Conservation (phyloP, 1,140 invertebrate genomes). For the Macrocentrus cingulum region DNA sequence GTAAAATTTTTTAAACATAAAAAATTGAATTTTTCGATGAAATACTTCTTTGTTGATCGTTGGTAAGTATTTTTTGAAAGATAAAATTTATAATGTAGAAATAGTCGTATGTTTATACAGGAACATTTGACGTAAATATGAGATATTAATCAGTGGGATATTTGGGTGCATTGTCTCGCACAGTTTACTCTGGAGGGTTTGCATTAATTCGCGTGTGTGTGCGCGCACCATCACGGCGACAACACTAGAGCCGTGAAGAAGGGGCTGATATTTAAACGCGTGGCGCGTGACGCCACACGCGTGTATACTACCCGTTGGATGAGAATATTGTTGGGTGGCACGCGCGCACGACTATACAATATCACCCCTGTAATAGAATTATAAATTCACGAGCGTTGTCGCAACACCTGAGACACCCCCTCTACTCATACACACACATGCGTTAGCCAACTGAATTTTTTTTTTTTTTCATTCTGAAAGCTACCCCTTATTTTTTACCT, state of each 20-base stretch:
- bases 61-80: no score
- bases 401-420: slow-evolving; percentile 48
- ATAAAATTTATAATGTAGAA: no score
- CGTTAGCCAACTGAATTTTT: no score
- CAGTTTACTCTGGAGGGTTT: not conserved
- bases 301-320: slow-evolving; percentile 30
- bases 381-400: slow-evolving; percentile 48
- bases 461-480: no score
- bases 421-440: no score
- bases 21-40: no score
- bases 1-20: no score
- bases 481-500: no score
- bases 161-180: not conserved
- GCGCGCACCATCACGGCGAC: not conserved
- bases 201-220: slow-evolving; percentile 16
- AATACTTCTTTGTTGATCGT: no score
- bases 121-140: no score
- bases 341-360: not conserved
- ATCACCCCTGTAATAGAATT: slow-evolving; percentile 44
- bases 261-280: slow-evolving; percentile 23
- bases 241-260: slow-evolving; percentile 36
- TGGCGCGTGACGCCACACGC: slow-evolving; percentile 34
- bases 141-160: no score
- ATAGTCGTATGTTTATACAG: no score
- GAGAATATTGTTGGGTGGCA: slow-evolving; percentile 39